Base-by-base conservation (phyloP, 2,113 vertebrate genomes). In the Hippoglossus stenolepis region DNA sequence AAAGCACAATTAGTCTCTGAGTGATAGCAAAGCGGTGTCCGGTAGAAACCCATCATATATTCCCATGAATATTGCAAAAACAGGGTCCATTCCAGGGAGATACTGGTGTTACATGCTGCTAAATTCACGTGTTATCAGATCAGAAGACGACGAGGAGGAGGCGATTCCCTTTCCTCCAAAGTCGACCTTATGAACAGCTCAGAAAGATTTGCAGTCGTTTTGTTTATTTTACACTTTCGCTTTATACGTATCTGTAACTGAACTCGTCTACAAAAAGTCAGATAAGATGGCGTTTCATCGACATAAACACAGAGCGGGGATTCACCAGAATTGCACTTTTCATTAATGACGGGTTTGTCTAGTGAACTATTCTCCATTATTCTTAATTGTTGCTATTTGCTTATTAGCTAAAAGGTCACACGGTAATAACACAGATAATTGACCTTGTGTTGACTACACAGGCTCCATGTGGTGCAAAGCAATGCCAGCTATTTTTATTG, bases 1-100 rank as follows among this genome's bases (percentile, higher is more conserved):
- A 81, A 83, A 74, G 68, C 83, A 59, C 79, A 73, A 90, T 90
- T 90, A 87, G 75, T 71, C 83, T 88, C 70, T 69, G 80, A 80
- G 71, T 67, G 82, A 90, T 82, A 73, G 28, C 58, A 14, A 61
- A 76, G 76, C 61, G 77, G 70, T 17, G 58, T 83, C 79, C 66
- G 18, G n/a, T 43, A 43, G 45, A 49, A 66, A 18, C 35, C 23
- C 38, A 11, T 58, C 49, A n/a, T 51, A 53, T 62, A 72, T 81
- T 83, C 56, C 77, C 57, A 0, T 61, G 68, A 80, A 85, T 70
- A 21, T 53, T 35, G 23, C 59, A 72, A 12, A 73, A 51, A 12
- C 57, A 31, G 58, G 18, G 0, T 31, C 38, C 45, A 61, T 67
- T 73, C 35, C 76, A 40, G 5, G 51, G 24, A 68, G 73, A 70